Evolutionary conservation across 2,888 invertebrate species (phyloP), one percentile per base, ranked within the genome.

Genomic region (Saturnia pavonia): DNA sequence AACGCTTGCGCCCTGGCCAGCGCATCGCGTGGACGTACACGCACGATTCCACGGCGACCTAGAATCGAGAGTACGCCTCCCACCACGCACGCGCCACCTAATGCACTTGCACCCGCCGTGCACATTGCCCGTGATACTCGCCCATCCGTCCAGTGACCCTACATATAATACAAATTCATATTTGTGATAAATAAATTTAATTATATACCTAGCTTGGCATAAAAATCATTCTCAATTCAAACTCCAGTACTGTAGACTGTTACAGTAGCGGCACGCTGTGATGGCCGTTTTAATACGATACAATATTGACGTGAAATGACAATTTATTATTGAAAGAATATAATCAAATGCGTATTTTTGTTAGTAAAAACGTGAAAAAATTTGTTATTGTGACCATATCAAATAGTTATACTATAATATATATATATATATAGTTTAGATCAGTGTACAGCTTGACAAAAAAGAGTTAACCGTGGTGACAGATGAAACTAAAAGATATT

Each of bases 141-240:
- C 0, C 99, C 99, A 9, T 99, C 99, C 0, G 99, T 99, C 74
- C 99, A 98, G 60, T 99, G 93, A 0, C 97, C 99, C 93, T 98
- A 96, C 40, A 7, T 12, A 40, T 6, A 65, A 69, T 27, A 14
- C 11, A 25, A 42, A n/a, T n/a, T n/a, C n/a, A n/a, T n/a, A n/a
- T n/a, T n/a, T n/a, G n/a, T n/a, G n/a, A n/a, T n/a, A n/a, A 60
- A 65, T 45, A 65, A 14, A 68, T 43, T 67, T 60, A 40, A 54
- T 54, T 22, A 8, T 54, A 54, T 8, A n/a, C n/a, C 51, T 51
- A 48, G 14, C 16, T 19, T 22, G 22, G 8, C 51, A 11, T n/a
- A 54, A 8, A 54, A 54, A 22, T 43, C 4, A 43, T 43, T 43
- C 9, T 34, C 34, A 6, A 48, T 48, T 34, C 34, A 4, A 34